Conservation (phyloP, 2,797 vertebrate species). For the Pygocentrus nattereri region DNA sequence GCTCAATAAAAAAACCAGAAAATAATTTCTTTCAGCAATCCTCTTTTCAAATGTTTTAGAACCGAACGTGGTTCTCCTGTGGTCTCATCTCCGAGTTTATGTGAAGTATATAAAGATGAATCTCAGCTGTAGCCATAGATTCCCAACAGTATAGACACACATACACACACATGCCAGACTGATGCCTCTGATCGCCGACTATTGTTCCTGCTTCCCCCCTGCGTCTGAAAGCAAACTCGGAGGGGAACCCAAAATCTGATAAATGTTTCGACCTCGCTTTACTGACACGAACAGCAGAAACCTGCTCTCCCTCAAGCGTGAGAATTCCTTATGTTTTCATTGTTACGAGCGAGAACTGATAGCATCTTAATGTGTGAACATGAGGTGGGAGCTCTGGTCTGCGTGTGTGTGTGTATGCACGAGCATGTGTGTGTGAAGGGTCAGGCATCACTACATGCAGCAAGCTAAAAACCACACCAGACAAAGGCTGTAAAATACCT, state of each 20-base stretch:
- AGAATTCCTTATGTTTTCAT: slow-evolving; percentile 1
- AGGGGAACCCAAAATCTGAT: slow-evolving; percentile 21
- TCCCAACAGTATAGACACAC: neutral
- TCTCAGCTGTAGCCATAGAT: slow-evolving; percentile 57
- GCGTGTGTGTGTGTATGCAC: neutral
- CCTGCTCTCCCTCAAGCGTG: neutral
- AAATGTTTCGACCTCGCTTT: slow-evolving; percentile 21
- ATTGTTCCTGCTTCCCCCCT: slow-evolving; percentile 49
- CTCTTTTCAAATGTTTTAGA: no score
- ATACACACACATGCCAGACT: slow-evolving; percentile 11
- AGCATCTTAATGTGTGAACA: slow-evolving; percentile 12
- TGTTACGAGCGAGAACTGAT: slow-evolving; percentile 15
- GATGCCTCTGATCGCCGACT: slow-evolving; percentile 29
- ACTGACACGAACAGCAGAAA: neutral
- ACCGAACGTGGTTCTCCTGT: no score
- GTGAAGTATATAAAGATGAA: slow-evolving; percentile 34
- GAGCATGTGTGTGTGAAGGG: slow-evolving; percentile 10
- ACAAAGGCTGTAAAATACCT: slow-evolving; percentile 77
- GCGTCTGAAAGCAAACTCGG: slow-evolving; percentile 20
- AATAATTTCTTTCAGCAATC: no score
- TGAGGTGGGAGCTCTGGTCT: neutral
- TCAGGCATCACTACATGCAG: neutral
- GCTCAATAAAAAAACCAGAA: no score
- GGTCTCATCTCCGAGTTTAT: neutral
- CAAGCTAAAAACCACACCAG: slow-evolving; percentile 1